These are phyloP conservation scores for Stenodema calcarata DNA, from an alignment of 2,888 invertebrate species.

Conservation along the genomic window DNA sequence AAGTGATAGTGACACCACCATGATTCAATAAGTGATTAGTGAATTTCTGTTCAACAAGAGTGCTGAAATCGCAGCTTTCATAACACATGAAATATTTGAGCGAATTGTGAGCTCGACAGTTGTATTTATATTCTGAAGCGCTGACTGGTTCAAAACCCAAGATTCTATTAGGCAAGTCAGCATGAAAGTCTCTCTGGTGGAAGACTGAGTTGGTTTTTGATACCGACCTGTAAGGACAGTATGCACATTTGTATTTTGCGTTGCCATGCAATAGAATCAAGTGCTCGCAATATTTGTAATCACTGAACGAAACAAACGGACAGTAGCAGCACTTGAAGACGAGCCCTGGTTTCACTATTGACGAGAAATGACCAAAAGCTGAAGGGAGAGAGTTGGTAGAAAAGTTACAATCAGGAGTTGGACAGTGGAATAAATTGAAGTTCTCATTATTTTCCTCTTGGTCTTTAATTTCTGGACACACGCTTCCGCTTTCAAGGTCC, in stretches of 20 bases:
- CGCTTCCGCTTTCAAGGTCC: not conserved
- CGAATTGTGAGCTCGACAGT: constrained; percentile 32
- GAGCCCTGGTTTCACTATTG: not conserved
- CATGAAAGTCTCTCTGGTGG: constrained; percentile 25
- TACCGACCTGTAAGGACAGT: constrained; percentile 26
- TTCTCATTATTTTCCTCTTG: not conserved
- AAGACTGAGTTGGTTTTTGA: constrained; percentile 32
- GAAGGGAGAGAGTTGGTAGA: not conserved
- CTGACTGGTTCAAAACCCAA: constrained; percentile 24
- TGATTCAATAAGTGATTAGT: constrained; percentile 5
- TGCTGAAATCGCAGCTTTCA: constrained; percentile 16
- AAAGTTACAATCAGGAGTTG: not conserved
- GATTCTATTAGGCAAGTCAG: not conserved
- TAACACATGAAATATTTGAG: constrained; percentile 22
- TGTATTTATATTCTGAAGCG: not conserved
- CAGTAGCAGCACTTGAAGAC: not conserved
- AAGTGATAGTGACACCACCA: not conserved
- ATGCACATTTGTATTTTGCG: constrained; percentile 21
- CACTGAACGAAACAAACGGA: constrained; percentile 12
- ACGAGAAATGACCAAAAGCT: constrained; percentile 6
- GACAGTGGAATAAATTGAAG: constrained; percentile 28
- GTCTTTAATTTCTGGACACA: not conserved
- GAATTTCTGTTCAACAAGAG: constrained; percentile 32
- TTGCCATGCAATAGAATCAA: not conserved
- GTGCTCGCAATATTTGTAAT: not conserved